Percentiles rank a stretch among this genome's conserved stretches.
These are phyloP conservation scores for Lordiphosa collinella DNA, from an alignment of 1,140 invertebrate species.

Conservation along the genomic window DNA sequence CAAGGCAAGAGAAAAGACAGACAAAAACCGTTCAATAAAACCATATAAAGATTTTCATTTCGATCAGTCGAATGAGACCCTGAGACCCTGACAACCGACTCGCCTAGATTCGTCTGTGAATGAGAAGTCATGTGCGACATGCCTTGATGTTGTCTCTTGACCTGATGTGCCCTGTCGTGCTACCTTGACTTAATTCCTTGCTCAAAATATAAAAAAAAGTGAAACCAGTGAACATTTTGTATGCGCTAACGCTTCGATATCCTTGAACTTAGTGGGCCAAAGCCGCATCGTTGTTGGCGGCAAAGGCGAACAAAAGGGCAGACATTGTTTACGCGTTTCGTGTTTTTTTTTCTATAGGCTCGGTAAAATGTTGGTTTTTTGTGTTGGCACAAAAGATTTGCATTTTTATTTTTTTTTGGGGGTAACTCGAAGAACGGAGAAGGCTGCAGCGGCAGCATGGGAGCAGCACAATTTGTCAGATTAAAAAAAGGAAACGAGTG, in stretches of 20 bases:
- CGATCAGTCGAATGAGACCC: too few species aligned
- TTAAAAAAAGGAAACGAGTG: conserved; percentile 32
- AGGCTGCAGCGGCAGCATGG: conserved; percentile 25
- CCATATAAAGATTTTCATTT: too few species aligned
- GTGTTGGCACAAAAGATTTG: conserved; percentile 32
- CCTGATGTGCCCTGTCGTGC: conserved; percentile 14
- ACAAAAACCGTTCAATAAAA: too few species aligned
- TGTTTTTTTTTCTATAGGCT: conserved; percentile 18
- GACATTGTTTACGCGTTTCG: conserved; percentile 51
- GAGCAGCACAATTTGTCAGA: conserved; percentile 43
- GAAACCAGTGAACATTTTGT: conserved; percentile 1
- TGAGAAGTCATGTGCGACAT: not conserved
- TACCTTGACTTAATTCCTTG: conserved; percentile 54
- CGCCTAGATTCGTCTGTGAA: not conserved
- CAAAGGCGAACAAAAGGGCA: conserved; percentile 12
- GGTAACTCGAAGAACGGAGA: conserved; percentile 14
- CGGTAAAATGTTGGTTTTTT: conserved; percentile 11
- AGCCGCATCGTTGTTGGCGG: not conserved
- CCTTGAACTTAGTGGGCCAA: conserved; percentile 45
- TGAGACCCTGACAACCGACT: not conserved
- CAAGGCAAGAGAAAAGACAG: too few species aligned
- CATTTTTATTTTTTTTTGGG: conserved; percentile 21
- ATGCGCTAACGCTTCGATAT: conserved; percentile 43
- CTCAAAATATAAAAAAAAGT: conserved; percentile 2
- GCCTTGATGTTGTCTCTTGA: conserved; percentile 30